phyloP scores from a whole-genome alignment of 1,140 invertebrate species.

The Sitobion miscanthi region DNA sequence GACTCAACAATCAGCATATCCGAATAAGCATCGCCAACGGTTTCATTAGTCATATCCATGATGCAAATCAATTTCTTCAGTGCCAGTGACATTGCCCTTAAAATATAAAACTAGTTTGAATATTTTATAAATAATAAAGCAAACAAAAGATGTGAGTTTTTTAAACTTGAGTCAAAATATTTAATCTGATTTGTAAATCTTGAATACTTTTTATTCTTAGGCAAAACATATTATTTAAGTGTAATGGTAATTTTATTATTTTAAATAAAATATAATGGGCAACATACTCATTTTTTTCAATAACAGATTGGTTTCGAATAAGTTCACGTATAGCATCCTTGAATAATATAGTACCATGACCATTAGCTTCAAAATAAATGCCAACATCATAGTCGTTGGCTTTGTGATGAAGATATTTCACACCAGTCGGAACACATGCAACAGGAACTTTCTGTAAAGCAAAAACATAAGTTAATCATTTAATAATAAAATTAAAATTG shows the following conservation, averaged over 20 bases:
- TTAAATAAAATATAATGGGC: not conserved
- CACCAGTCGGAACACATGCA: slow-evolving; percentile 91
- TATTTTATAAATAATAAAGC: not conserved
- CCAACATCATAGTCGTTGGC: slow-evolving; percentile 93
- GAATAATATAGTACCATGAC: slow-evolving; percentile 93
- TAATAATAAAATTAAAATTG: not conserved
- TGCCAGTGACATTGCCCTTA: not conserved
- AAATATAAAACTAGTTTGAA: not conserved
- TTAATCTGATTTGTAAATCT: not conserved
- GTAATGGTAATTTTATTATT: not conserved
- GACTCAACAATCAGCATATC: slow-evolving; percentile 94
- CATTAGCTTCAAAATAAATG: slow-evolving; percentile 99
- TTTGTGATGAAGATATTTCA: slow-evolving; percentile 95
- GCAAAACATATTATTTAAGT: not conserved
- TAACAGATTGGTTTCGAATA: not conserved
- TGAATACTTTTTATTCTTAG: not conserved
- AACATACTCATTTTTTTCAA: slow-evolving; percentile 55
- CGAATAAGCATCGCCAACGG: slow-evolving; percentile 96
- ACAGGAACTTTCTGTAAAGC: slow-evolving; percentile 82
- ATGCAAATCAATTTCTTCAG: slow-evolving; percentile 68
- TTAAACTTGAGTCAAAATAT: not conserved
- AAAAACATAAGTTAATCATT: slow-evolving; percentile 19
- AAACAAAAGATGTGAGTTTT: not conserved
- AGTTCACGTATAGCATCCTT: slow-evolving; percentile 63
- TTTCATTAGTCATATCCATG: slow-evolving; percentile 91